Evolutionary conservation across 2,888 invertebrate species (phyloP), one percentile per base, ranked within the genome.

Genomic region (Aspidiotus destructor): DNA sequence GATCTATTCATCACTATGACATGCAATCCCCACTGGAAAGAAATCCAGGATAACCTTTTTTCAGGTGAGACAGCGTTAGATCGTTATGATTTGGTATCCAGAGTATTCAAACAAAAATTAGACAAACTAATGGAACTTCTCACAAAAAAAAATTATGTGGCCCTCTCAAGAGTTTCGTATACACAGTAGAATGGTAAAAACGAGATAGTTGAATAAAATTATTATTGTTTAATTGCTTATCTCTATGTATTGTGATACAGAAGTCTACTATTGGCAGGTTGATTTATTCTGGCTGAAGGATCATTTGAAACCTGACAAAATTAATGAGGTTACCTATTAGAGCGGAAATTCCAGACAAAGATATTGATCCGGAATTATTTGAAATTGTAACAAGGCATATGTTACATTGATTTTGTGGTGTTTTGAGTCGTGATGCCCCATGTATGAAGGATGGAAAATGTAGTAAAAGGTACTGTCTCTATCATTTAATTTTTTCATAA

Each of bases 1-100:
- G 76, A 77, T 70, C 69, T 77, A 7, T 78, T 77, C 70, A 73
- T 77, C 8, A 77, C 76, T 7, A 72, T 76, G 41, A 77, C 77
- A 9, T 75, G 75, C 60, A 77, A 76, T 71, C 75, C 76, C 7
- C 72, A 72, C 48, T 76, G 76, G 76, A 53, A 62, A 13, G 75
- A 77, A 71, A 75, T 77, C 3, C 68, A 62, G 41, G 69, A 73
- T 15, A 64, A 68, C n/a, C n/a, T n/a, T 44, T 54, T 77, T 48
- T 15, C 48, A 53, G 65, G 71, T 10, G 73, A 76, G 72, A 55
- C 57, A 13, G 44, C 74, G 8, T 11, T 70, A 7, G 70, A 75
- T 71, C 67, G 74, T 16, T 74, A 74, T 53, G 75, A 76, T 58
- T 44, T 76, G 9, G 69, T 74, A 9, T 70, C 73, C 3, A 53